Base-by-base conservation (phyloP, 2,797 vertebrate species). In the Sebastes kiyomatsui region DNA sequence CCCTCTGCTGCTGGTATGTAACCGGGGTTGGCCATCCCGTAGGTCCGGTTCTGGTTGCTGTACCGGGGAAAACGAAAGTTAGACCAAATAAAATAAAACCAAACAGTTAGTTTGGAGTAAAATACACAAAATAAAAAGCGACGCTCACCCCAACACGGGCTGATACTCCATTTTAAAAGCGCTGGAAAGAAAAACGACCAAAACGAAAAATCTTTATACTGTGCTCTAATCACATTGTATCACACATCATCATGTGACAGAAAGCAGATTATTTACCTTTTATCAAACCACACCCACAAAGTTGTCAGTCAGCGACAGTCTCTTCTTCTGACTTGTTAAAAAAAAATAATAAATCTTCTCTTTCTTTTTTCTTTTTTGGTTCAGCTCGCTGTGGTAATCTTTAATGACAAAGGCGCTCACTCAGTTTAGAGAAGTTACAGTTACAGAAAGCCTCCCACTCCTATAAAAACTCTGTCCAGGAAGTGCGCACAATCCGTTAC, bases 21-120 rank as follows among this genome's bases (percentile, higher is more conserved):
- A 0, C 85, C 93, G 1, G 91, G 90, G 22, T 93, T 94, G 6
- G 75, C 62, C 0, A 86, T 1, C 2, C 95, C 95, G 4, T 93
- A 94, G 6, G 14, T 54, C 16, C 22, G 64, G 49, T n/a, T 12
- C 3, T 82, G 84, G 2, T 38, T 20, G 20, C 95, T 95, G 7
- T 83, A 83, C 87, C n/a, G 58, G 67, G 32, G 60, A 87, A 46
- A 90, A 87, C 81, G 59, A 85, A 88, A 82, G 62, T 90, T 70
- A 86, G 1, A 7, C 1, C 4, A 25, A 16, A 6, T 1, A 11
- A 0, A 6, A 3, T 3, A 4, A 42, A 23, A 25, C 0, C 32
- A 12, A 2, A 8, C 1, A 18, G 23, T 5, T 1, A 4, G 4
- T 46, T 33, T 60, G 0, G 2, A 25, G 10, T 6, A 14, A 71